phyloP scores from a whole-genome alignment of 2,888 invertebrate species.

The Ichneumoninae sp. region DNA sequence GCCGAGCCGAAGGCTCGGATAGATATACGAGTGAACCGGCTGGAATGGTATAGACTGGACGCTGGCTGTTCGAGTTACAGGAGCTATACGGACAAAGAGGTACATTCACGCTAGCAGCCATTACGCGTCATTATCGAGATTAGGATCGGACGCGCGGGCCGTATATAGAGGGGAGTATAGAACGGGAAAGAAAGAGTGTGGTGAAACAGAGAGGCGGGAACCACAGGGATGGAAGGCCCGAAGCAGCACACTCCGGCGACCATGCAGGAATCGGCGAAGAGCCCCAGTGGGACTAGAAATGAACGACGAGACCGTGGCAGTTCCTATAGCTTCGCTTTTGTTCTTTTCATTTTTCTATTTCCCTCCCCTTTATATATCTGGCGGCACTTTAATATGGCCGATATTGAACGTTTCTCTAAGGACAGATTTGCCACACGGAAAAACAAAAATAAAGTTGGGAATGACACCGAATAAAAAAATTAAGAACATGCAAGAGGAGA shows the following conservation, averaged over 20 bases:
- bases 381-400: conserved; percentile 21
- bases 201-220: conserved; percentile 32
- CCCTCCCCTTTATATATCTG: conserved; percentile 17
- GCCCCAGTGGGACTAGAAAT: conserved; percentile 41
- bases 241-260: conserved; percentile 23
- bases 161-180: conserved; percentile 65
- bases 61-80: conserved; percentile 61
- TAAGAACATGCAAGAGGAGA: conserved; percentile 15
- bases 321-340: conserved; percentile 24
- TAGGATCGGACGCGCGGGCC: conserved; percentile 81
- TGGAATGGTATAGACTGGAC: conserved; percentile 60
- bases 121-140: conserved; percentile 84
- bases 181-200: conserved; percentile 61
- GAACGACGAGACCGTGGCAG: conserved; percentile 27
- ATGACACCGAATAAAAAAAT: conserved; percentile 29
- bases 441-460: conserved; percentile 42
- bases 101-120: conserved; percentile 83
- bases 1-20: conserved; percentile 65
- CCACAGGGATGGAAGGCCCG: conserved; percentile 39
- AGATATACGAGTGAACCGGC: conserved; percentile 74
- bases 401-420: conserved; percentile 26
- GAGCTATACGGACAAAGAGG: conserved; percentile 80
- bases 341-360: conserved; percentile 18
- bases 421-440: conserved; percentile 9
- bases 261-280: conserved; percentile 37